Evolutionary conservation across 2,797 vertebrate species (phyloP).

Genomic region (Remorina albescens): DNA sequence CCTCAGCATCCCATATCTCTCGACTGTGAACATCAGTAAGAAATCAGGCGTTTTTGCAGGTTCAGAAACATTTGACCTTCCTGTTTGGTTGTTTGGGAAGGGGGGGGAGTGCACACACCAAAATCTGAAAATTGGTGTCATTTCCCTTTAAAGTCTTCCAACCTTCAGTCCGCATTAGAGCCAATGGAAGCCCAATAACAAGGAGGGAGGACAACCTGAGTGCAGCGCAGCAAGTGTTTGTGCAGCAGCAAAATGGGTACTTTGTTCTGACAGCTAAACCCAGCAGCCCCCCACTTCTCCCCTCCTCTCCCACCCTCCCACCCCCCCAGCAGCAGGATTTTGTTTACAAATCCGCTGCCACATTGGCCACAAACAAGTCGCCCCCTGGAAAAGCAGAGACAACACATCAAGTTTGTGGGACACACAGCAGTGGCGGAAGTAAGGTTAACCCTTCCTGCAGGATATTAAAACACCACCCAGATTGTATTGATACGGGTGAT

Average conservation of each 20-base stretch:
- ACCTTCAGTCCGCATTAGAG: conserved; percentile 23
- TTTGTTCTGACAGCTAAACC: conserved; percentile 74
- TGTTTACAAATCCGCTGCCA: conserved; percentile 78
- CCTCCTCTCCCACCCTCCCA: no score
- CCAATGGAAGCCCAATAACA: conserved; percentile 38
- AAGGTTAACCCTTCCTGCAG: conserved; percentile 13
- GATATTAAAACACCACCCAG: conserved; percentile 26
- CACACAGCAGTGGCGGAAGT: conserved; percentile 9
- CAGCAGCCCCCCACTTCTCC: conserved; percentile 9
- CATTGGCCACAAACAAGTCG: conserved; percentile 51
- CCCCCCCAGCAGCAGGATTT: conserved; percentile 60
- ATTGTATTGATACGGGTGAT: not conserved
- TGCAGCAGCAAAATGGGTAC: conserved; percentile 69
- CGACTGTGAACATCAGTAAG: not conserved
- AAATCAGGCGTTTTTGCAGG: conserved; percentile 13
- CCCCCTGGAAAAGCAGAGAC: conserved; percentile 29
- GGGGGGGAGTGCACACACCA: not conserved
- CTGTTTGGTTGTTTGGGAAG: not conserved
- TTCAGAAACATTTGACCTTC: conserved; percentile 15
- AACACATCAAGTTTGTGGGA: conserved; percentile 31
- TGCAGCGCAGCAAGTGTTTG: conserved; percentile 57
- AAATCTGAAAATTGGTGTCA: not conserved
- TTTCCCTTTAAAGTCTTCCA: conserved; percentile 30
- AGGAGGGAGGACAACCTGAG: conserved; percentile 48
- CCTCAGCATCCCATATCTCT: not conserved